These are phyloP conservation scores for Heliconius eleuchia DNA, from an alignment of 1,140 invertebrate genomes.

Conservation along the genomic window DNA sequence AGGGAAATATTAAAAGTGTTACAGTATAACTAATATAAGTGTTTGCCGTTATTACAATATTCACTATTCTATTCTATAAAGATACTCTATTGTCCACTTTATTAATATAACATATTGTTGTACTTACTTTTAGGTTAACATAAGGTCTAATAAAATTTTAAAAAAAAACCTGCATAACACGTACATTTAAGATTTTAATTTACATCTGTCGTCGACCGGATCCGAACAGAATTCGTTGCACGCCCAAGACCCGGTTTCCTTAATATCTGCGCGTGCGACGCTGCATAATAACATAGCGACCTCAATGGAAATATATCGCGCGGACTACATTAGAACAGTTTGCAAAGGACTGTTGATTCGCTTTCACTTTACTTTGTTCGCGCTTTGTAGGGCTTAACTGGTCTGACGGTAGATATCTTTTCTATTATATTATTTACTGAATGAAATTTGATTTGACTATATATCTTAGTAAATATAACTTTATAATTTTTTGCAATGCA, in stretches of 20 bases:
- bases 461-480: not conserved
- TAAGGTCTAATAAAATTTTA: not conserved
- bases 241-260: constrained; percentile 31
- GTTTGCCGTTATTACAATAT: too few species aligned
- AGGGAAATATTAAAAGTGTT: too few species aligned
- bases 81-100: not conserved
- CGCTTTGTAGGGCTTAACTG: not conserved
- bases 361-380: constrained; percentile 24
- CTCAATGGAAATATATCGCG: constrained; percentile 27
- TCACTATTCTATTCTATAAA: not conserved
- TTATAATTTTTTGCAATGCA: too few species aligned
- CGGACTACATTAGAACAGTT: constrained; percentile 30
- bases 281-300: constrained; percentile 28
- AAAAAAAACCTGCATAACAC: not conserved
- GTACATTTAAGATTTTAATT: not conserved
- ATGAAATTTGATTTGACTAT: not conserved
- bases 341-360: constrained; percentile 19
- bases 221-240: constrained; percentile 19
- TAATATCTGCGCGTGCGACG: constrained; percentile 30
- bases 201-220: constrained; percentile 9
- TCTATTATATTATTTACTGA: not conserved
- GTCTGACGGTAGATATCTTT: not conserved
- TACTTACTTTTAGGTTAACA: not conserved
- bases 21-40: too few species aligned
- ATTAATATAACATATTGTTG: not conserved